A percentile compares a stretch with the other conserved stretches of the same genome.
Evolutionary conservation across 2,113 vertebrate species (phyloP).

Genomic region (Ciconia maguari): DNA sequence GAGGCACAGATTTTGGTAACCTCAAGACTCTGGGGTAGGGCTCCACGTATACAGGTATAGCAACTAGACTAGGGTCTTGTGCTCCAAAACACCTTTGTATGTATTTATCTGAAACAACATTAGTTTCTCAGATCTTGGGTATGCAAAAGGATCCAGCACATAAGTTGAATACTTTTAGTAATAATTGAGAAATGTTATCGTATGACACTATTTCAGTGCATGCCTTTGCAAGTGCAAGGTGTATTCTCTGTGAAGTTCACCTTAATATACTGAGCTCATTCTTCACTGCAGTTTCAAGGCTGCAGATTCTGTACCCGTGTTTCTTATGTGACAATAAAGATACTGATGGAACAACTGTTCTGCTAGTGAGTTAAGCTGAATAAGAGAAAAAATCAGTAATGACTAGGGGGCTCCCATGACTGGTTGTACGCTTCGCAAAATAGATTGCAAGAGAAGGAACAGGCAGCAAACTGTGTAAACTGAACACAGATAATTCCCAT

Average conservation of each 20-base stretch:
- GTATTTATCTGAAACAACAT: background rate
- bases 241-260: background rate
- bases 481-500: constrained; percentile 41
- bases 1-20: background rate
- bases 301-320: background rate
- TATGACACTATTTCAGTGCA: background rate
- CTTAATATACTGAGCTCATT: background rate
- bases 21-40: background rate
- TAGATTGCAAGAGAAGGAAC: constrained; percentile 39
- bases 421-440: background rate
- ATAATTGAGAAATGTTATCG: background rate
- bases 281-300: background rate
- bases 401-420: background rate
- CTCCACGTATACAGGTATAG: background rate
- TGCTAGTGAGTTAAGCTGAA: constrained; percentile 2
- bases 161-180: background rate
- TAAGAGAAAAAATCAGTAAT: constrained; percentile 7
- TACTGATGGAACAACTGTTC: background rate
- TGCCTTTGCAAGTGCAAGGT: background rate
- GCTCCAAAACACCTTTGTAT: background rate
- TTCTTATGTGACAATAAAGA: background rate
- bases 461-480: constrained; percentile 55
- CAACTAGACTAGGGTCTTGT: background rate
- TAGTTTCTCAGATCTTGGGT: background rate
- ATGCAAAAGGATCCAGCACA: background rate